Evolutionary conservation across 2,797 vertebrate genomes (phyloP).

Genomic region (Urophycis tenuis): DNA sequence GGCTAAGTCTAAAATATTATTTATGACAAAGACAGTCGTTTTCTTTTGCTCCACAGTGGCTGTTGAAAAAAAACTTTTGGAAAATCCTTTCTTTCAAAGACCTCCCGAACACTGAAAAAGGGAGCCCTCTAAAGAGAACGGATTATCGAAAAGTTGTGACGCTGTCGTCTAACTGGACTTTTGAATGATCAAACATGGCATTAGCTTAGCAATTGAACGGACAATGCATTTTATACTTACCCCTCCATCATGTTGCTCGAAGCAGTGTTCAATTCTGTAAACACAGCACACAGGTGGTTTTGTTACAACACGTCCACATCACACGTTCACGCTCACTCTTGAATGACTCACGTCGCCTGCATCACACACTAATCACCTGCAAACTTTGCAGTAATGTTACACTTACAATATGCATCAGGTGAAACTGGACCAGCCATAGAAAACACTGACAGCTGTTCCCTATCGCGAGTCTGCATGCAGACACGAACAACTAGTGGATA

Average conservation of each 20-base stretch:
- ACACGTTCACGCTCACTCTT: not conserved
- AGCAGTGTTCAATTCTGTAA: conserved; percentile 21
- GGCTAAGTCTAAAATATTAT: too few species aligned
- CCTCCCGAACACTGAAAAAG: not conserved
- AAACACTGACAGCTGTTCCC: conserved; percentile 22
- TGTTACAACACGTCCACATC: not conserved
- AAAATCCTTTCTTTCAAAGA: not conserved
- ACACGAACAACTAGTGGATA: not conserved
- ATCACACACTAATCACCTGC: not conserved
- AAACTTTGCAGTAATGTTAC: not conserved
- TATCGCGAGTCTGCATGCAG: not conserved
- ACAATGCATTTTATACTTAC: conserved; percentile 40
- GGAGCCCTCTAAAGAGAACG: too few species aligned
- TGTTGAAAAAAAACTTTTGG: too few species aligned
- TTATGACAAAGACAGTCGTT: too few species aligned
- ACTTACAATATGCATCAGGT: not conserved
- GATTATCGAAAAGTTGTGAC: too few species aligned
- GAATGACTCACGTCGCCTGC: not conserved
- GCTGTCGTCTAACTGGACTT: too few species aligned
- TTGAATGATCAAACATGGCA: not conserved
- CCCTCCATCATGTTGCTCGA: conserved; percentile 54
- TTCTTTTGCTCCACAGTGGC: too few species aligned
- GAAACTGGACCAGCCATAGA: not conserved
- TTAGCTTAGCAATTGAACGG: not conserved
- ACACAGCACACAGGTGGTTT: not conserved